Evolutionary conservation across 2,888 invertebrate genomes (phyloP).

Genomic region (Drosophila paracracens): DNA sequence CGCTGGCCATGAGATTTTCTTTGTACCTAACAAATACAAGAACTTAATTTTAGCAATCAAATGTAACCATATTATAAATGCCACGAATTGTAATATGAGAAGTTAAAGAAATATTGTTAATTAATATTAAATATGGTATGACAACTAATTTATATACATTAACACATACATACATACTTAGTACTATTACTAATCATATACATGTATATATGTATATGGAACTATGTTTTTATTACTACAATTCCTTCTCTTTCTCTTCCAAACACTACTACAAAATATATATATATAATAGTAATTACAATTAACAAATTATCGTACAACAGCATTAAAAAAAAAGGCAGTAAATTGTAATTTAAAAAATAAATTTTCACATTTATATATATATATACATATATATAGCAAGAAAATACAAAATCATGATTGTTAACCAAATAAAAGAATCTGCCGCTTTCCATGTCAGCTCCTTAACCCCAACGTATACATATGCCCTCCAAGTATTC

Average conservation of each 20-base stretch:
- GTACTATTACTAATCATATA: conserved; percentile 29
- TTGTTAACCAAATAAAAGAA: conserved; percentile 34
- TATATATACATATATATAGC: conserved; percentile 37
- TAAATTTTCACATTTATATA: conserved; percentile 60
- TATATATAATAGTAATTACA: conserved; percentile 34
- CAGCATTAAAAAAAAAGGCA: conserved; percentile 48
- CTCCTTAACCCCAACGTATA: conserved; percentile 32
- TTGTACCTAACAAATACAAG: conserved; percentile 62
- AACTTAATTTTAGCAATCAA: conserved; percentile 51
- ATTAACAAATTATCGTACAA: conserved; percentile 37
- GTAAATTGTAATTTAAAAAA: conserved; percentile 39
- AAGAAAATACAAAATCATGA: conserved; percentile 19
- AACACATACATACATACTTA: conserved; percentile 31
- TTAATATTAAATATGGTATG: conserved; percentile 60
- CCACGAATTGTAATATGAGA: conserved; percentile 62
- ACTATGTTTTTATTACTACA: conserved; percentile 51
- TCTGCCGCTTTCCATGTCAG: conserved; percentile 45
- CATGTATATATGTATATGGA: conserved; percentile 17
- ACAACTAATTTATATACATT: conserved; percentile 62
- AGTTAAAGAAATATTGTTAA: conserved; percentile 65
- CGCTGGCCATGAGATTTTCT: conserved; percentile 66
- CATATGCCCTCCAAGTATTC: conserved; percentile 68
- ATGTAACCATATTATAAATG: conserved; percentile 44
- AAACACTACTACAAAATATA: conserved; percentile 40
- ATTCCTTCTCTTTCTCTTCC: conserved; percentile 62